Evolutionary conservation across 2,113 vertebrate species (phyloP).

Genomic region (Eidolon helvum): DNA sequence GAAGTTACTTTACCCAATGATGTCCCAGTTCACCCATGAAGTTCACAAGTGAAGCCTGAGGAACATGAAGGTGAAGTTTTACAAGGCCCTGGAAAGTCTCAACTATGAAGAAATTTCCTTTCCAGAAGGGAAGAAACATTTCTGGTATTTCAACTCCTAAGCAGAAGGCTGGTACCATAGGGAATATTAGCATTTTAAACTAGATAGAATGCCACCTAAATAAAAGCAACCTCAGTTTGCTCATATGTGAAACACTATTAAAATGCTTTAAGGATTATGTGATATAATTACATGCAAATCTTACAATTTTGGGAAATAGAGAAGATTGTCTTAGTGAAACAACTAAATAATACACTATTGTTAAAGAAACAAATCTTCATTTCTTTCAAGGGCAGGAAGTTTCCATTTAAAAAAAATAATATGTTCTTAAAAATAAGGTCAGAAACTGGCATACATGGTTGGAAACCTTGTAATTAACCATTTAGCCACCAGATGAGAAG

Average conservation of each 20-base stretch:
- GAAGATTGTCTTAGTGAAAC: neutral
- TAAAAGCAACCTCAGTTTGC: neutral
- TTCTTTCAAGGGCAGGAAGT: neutral
- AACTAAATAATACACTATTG: neutral
- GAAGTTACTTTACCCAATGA: conserved; percentile 6
- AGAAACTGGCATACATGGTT: neutral
- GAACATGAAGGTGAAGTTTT: neutral
- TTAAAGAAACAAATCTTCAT: neutral
- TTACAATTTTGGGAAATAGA: neutral
- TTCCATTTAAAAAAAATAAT: neutral
- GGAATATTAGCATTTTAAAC: neutral
- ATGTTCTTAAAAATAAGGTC: neutral
- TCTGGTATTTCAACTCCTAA: neutral
- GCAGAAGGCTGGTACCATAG: neutral
- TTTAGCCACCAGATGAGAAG: conserved; percentile 22
- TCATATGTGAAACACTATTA: neutral
- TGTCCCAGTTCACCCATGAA: neutral
- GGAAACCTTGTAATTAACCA: neutral
- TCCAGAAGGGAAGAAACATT: neutral
- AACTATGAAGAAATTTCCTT: neutral
- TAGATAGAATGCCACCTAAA: neutral
- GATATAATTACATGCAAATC: neutral
- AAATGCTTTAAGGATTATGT: conserved; percentile 3
- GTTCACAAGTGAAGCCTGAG: conserved; percentile 4
- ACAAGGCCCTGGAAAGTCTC: neutral